Evolutionary conservation across 2,888 invertebrate genomes (phyloP), one percentile per base, ranked within the genome.

Genomic region (Ectobius pallidus): DNA sequence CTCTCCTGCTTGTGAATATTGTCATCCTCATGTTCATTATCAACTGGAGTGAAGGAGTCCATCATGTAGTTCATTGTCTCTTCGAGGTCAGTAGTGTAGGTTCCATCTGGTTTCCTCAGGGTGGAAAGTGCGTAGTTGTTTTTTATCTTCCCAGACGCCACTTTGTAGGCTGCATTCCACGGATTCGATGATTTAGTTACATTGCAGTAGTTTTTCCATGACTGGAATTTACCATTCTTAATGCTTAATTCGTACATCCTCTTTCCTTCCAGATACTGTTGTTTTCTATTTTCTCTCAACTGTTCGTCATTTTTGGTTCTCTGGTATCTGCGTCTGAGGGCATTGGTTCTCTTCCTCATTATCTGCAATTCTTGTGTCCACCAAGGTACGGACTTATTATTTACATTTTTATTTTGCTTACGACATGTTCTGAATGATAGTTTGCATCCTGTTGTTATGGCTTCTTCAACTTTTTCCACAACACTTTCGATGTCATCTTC

Each of bases 141-240:
- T 49, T 49, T 49, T n/a, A 49, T 6, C 49, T 49, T 49, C n/a
- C 49, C 49, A 14, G 49, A 49, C n/a, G 49, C 49, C n/a, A 49
- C 49, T 49, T n/a, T 49, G 49, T 49, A 49, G 4, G 49, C 18
- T 6, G 49, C 49, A 18, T n/a, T n/a, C n/a, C n/a, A n/a, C n/a
- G n/a, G n/a, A n/a, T n/a, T n/a, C n/a, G n/a, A n/a, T n/a, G n/a
- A 49, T 49, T 9, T 49, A n/a, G n/a, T 49, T 6, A 18, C n/a
- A 49, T 49, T 49, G 18, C 49, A 49, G 18, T 49, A 49, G 4
- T 49, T 9, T n/a, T 49, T 49, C 18, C 49, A 49, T 7, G 49
- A 49, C 4, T 49, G 11, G 4, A 14, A 49, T 14, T 49, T 49
- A 49, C 4, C 18, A 9, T 49, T 49, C n/a, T 49, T 49, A n/a